Evolutionary conservation across 1,140 invertebrate genomes (phyloP).

Genomic region (Brachionus sp.): DNA sequence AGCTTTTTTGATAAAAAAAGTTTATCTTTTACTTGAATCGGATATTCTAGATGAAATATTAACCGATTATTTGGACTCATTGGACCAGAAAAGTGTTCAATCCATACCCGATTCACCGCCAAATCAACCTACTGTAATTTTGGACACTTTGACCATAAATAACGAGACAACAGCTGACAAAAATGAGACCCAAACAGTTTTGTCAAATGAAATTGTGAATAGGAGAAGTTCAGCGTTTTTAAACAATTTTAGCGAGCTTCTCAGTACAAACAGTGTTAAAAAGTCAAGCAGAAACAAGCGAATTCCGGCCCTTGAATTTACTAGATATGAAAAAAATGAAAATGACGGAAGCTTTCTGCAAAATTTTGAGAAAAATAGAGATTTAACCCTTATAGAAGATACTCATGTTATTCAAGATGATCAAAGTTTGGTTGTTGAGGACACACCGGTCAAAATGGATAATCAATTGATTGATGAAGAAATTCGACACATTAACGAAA

Average conservation of each 20-base stretch:
- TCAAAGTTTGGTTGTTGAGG: neutral
- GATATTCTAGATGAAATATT: constrained; percentile 4
- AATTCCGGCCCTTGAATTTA: neutral
- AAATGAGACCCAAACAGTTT: neutral
- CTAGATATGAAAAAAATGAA: neutral
- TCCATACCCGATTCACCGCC: constrained; percentile 15
- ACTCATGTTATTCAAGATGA: neutral
- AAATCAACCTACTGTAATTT: neutral
- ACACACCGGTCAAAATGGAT: constrained; percentile 19
- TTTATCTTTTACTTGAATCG: neutral
- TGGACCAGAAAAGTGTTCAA: neutral
- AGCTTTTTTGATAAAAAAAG: neutral
- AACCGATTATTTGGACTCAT: neutral
- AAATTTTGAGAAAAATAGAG: neutral
- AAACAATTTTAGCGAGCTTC: constrained; percentile 10
- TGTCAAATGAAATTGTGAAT: neutral
- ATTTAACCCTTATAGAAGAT: neutral
- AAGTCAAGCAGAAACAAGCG: neutral
- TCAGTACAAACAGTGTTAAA: neutral
- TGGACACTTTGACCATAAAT: neutral
- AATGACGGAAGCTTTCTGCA: neutral
- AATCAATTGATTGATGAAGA: neutral
- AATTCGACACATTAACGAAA: neutral
- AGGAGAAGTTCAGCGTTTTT: neutral
- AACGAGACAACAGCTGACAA: neutral